These are phyloP conservation scores for Sylvia atricapilla DNA, from an alignment of 2,113 vertebrate genomes.

Conservation along the genomic window DNA sequence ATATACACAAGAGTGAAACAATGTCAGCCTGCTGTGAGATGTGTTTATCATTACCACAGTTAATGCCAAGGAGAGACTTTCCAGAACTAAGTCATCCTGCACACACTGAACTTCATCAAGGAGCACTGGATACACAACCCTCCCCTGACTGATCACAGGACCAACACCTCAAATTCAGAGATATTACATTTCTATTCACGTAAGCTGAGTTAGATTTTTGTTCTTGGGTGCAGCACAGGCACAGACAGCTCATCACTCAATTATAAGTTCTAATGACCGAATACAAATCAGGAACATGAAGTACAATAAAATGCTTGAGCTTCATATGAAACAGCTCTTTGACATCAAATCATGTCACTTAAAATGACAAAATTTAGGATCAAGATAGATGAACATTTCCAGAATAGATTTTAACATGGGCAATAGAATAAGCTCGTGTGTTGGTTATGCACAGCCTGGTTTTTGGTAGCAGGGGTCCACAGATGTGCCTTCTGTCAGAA, in stretches of 20 bases:
- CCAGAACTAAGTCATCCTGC: not conserved
- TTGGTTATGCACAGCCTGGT: not conserved
- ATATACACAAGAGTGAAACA: not conserved
- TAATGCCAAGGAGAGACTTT: not conserved
- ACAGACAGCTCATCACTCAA: not conserved
- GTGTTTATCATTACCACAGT: not conserved
- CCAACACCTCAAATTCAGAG: not conserved
- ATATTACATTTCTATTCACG: not conserved
- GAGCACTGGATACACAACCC: not conserved
- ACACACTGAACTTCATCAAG: not conserved
- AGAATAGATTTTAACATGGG: not conserved
- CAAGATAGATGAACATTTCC: not conserved
- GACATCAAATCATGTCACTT: not conserved
- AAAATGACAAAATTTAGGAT: not conserved
- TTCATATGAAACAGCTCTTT: not conserved
- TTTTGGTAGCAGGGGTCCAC: not conserved
- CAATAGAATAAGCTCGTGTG: not conserved
- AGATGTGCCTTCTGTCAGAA: not conserved
- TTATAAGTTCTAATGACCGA: not conserved
- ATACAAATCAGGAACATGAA: not conserved
- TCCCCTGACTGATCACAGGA: fast-evolving
- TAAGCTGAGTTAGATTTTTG: not conserved
- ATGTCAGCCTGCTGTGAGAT: not conserved
- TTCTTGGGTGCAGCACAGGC: not conserved
- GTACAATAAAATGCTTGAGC: not conserved